phyloP scores from a whole-genome alignment of 2,113 vertebrate species.

The Lipotes vexillifer region DNA sequence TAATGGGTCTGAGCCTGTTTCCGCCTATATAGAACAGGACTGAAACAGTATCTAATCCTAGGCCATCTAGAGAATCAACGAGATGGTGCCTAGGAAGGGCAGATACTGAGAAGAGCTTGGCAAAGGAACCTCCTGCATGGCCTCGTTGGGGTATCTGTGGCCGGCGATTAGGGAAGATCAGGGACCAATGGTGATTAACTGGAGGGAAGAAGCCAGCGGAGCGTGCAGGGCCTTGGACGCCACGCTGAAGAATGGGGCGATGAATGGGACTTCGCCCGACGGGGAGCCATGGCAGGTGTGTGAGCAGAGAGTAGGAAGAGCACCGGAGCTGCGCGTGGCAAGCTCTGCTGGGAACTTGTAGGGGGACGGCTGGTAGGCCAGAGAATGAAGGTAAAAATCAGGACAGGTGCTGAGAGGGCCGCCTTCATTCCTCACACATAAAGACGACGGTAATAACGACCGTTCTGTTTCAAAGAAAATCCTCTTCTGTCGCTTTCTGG shows the following conservation, averaged over 20 bases:
- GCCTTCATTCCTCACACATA: neutral
- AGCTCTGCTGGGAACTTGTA: neutral
- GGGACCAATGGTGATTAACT: neutral
- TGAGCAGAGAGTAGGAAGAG: neutral
- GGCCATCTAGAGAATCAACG: neutral
- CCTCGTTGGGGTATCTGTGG: neutral
- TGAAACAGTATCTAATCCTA: neutral
- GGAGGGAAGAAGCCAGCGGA: neutral
- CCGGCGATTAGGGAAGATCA: too few species aligned
- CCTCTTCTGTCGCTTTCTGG: neutral
- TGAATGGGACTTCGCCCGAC: too few species aligned
- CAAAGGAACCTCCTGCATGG: neutral
- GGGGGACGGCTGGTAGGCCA: rapidly evolving
- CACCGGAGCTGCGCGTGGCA: rapidly evolving
- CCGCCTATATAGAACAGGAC: neutral
- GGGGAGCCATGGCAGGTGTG: neutral
- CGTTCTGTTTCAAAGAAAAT: neutral
- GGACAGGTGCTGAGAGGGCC: neutral
- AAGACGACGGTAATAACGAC: neutral
- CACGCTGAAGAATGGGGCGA: neutral
- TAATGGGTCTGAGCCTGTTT: neutral
- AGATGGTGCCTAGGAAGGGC: neutral
- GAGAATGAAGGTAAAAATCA: neutral
- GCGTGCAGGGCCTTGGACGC: neutral
- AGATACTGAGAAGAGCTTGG: neutral